A percentile compares a stretch with the other conserved stretches of the same genome.
phyloP scores from a whole-genome alignment of 2,888 invertebrate species.

The Mechanitis messenoides region DNA sequence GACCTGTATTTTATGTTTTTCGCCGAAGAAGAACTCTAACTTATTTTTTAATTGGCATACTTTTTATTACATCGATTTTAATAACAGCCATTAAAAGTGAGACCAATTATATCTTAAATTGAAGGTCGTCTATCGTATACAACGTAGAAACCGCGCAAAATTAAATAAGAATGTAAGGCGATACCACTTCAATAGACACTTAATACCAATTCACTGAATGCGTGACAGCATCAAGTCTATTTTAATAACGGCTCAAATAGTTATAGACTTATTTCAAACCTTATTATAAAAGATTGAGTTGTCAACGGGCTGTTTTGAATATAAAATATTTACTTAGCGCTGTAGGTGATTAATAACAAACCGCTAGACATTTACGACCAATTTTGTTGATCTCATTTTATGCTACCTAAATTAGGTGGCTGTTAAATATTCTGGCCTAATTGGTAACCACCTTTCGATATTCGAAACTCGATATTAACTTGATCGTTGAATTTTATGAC shows the following conservation, averaged over 20 bases:
- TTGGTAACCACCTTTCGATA: conserved; percentile 27
- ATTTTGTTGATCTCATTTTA: conserved; percentile 42
- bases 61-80: not conserved
- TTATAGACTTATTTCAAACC: conserved; percentile 32
- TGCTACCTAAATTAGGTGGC: conserved; percentile 24
- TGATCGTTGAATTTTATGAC: conserved; percentile 32
- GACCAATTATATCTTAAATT: conserved; percentile 4
- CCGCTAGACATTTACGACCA: conserved; percentile 51
- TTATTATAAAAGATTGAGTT: conserved; percentile 60
- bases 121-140: conserved; percentile 9
- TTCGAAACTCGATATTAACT: conserved; percentile 26
- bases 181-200: conserved; percentile 17
- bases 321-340: conserved; percentile 61
- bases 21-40: not conserved
- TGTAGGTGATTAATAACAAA: conserved; percentile 55
- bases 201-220: conserved; percentile 13
- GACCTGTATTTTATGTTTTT: not conserved
- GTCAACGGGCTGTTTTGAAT: conserved; percentile 61
- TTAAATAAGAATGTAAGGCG: conserved; percentile 22
- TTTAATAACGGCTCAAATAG: conserved; percentile 27
- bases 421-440: conserved; percentile 31
- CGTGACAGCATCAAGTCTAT: conserved; percentile 20
- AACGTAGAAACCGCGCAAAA: conserved; percentile 17
- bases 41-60: not conserved
- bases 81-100: not conserved